A percentile compares a stretch with the other conserved stretches of the same genome.
phyloP scores from a whole-genome alignment of 2,888 invertebrate species.

The Abrostola tripartita region DNA sequence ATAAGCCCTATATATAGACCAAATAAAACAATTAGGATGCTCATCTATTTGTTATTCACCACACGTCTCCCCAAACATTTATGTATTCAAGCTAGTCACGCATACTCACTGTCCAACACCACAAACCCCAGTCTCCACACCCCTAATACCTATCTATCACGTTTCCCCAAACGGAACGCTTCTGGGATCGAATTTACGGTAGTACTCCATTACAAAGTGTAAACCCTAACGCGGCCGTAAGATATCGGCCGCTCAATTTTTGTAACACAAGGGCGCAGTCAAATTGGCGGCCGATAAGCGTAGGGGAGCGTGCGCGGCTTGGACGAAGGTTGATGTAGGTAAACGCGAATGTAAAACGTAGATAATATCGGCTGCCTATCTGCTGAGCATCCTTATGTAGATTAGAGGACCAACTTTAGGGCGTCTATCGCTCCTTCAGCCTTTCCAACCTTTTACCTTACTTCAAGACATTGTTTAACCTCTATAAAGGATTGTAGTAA shows the following conservation, averaged over 20 bases:
- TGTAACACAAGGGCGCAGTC: slow-evolving; percentile 62
- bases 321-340: slow-evolving; percentile 67
- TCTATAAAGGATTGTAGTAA: slow-evolving; percentile 35
- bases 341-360: slow-evolving; percentile 55
- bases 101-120: slow-evolving; percentile 38
- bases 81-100: slow-evolving; percentile 40
- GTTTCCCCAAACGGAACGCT: slow-evolving; percentile 48
- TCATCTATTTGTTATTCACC: slow-evolving; percentile 39
- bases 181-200: slow-evolving; percentile 56
- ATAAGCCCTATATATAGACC: too few species aligned
- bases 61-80: slow-evolving; percentile 28
- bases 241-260: slow-evolving; percentile 62
- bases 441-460: slow-evolving; percentile 24
- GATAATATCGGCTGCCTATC: slow-evolving; percentile 44
- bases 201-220: slow-evolving; percentile 60
- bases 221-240: slow-evolving; percentile 49
- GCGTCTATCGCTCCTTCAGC: slow-evolving; percentile 18
- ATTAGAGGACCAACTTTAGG: slow-evolving; percentile 31
- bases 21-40: slow-evolving; percentile 47
- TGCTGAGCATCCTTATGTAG: slow-evolving; percentile 26
- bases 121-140: slow-evolving; percentile 39
- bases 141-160: slow-evolving; percentile 54
- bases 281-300: slow-evolving; percentile 65
- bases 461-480: slow-evolving; percentile 31
- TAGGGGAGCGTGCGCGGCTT: slow-evolving; percentile 56